Base-by-base conservation (phyloP, 2,888 invertebrate species). In the Asteroscopus sphinx region DNA sequence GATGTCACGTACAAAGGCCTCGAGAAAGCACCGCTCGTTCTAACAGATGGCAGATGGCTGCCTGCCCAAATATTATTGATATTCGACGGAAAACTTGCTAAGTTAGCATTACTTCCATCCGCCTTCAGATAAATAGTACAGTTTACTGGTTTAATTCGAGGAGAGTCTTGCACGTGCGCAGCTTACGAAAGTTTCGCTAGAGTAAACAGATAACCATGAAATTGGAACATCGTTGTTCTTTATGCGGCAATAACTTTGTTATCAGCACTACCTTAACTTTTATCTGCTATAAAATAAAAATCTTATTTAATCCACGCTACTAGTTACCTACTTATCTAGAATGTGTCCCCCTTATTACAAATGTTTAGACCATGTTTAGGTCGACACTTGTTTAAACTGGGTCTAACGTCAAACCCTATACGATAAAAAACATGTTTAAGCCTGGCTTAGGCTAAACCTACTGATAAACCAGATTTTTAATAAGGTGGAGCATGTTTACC, bases 1-100 rank as follows among this genome's bases (percentile, higher is more conserved):
- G 89, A 88, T 85, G 86, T 88, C 89, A 89, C 89, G 89, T 88
- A 81, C 79, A 41, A 59, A 73, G 67, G 64, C 73, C 68, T 75
- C 77, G 77, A 77, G 83, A 83, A 85, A 84, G 81, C 68, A 68
- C 76, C 79, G 78, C 75, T 69, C 67, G 48, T 49, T 59, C 64
- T 58, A 70, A 68, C 85, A 85, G 85, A 86, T 83, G 84, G 81
- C 82, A 84, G 82, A 86, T 84, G 85, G 83, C 73, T 78, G 72
- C 76, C 62, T 47, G 49, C 76, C 80, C 73, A 79, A 78, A 80
- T 77, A 72, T 80, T 73, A 78, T 74, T 75, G 76, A 74, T 64
- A 69, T 73, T 44, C 35, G 13, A 49, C 51, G 41, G 45, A 40
- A 59, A 64, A 68, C 26, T 66, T 57, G 52, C 53, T 16, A 46